Base-by-base conservation (phyloP, 2,797 vertebrate genomes). In the Orestias chungarensis region DNA sequence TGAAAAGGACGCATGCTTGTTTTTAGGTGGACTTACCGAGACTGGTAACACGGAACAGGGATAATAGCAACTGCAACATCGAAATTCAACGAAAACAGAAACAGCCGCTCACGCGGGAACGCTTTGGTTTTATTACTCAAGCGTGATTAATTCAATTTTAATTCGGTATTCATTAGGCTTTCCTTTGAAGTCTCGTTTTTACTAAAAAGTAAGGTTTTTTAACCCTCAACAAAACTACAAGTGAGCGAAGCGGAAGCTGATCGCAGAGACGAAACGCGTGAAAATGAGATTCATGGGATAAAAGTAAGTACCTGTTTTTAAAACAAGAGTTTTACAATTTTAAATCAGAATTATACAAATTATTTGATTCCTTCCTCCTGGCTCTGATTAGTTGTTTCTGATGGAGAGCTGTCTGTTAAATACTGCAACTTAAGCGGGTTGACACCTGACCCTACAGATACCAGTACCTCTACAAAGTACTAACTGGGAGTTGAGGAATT, bases 131-230 rank as follows among this genome's bases (percentile, higher is more conserved):
- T 62, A 62, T 62, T 62, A 62, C 20, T 38, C 59, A 1, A n/a
- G 23, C 1, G 5, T 62, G 42, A 62, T 62, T 62, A 42, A 62
- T 40, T 62, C 59, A 62, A 25, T 62, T 62, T 62, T 62, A 62
- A 62, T 42, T 62, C 25, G 12, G 35, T n/a, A 12, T 42, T 42
- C 38, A 25, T 42, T 62, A 62, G 17, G 35, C 35, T 62, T 42
- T 42, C 35, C 59, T 62, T 42, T 62, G 3, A 62, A 62, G 59
- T 62, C 23, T 62, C 38, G 35, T 17, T 62, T n/a, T n/a, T n/a
- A n/a, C 38, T 1, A 25, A 14, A 62, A 25, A n/a, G 2, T 40
- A 6, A 25, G 23, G 25, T 14, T 2, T n/a, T 38, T 62, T 38
- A 25, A 40, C 59, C 35, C 35, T 40, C 35, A 25, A 9, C 12